phyloP scores from a whole-genome alignment of 2,113 vertebrate genomes.

The Charadrius vociferus region DNA sequence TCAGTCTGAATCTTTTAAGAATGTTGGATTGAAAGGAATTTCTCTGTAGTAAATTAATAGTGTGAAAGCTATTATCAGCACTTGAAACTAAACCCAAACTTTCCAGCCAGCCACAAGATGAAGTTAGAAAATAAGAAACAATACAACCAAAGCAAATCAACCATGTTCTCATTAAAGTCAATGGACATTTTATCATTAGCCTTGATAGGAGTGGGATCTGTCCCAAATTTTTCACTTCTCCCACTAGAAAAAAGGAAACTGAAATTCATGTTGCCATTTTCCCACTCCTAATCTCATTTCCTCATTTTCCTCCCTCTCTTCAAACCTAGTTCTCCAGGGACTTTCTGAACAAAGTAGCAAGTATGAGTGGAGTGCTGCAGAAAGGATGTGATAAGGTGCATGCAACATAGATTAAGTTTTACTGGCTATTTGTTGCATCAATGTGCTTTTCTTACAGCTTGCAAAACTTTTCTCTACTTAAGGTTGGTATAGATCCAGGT shows the following conservation, averaged over 20 bases:
- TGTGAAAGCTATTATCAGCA: background rate
- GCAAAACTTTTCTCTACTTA: background rate
- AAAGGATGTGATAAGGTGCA: background rate
- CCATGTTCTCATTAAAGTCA: conserved; percentile 7
- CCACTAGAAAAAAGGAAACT: conserved; percentile 39
- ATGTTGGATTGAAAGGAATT: background rate
- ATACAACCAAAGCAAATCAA: background rate
- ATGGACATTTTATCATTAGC: background rate
- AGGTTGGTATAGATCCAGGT: background rate
- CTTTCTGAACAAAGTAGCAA: conserved; percentile 15
- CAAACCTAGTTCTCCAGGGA: background rate
- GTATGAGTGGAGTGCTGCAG: background rate
- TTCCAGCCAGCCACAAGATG: background rate
- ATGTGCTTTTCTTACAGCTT: background rate
- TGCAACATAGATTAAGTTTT: background rate
- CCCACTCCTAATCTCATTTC: conserved; percentile 59
- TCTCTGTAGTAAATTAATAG: background rate
- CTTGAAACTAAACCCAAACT: background rate
- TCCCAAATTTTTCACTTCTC: conserved; percentile 28
- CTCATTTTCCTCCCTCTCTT: conserved; percentile 33
- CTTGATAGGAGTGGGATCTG: conserved; percentile 3
- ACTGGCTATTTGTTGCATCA: background rate
- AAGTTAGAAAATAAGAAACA: conserved; percentile 39
- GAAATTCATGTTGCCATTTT: conserved; percentile 13
- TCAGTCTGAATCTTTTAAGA: background rate